Conservation (phyloP, 2,113 vertebrate species). For the Symphodus melops region DNA sequence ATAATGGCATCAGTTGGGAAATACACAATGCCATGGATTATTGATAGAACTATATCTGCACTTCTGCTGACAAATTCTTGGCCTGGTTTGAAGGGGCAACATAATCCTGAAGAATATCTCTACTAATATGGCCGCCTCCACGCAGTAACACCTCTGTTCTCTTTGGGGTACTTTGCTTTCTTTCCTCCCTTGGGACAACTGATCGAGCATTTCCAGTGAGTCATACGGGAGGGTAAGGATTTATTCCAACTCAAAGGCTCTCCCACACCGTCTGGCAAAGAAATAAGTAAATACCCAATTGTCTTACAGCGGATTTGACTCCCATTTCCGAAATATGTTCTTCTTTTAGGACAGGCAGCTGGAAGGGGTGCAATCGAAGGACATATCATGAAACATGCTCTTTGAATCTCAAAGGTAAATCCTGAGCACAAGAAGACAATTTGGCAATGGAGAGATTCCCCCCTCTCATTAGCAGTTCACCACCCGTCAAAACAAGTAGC, state of each 20-base stretch:
- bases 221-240: slow-evolving; percentile 72
- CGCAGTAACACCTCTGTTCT: slow-evolving; percentile 60
- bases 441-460: slow-evolving; percentile 4
- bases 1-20: slow-evolving; percentile 90
- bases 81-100: slow-evolving; percentile 85
- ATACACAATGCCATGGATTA: slow-evolving; percentile 92
- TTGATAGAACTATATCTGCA: slow-evolving; percentile 92
- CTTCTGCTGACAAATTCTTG: slow-evolving; percentile 92
- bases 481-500: slow-evolving; percentile 51
- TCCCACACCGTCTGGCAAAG: slow-evolving; percentile 61
- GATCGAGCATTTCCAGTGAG: slow-evolving; percentile 52
- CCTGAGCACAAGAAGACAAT: slow-evolving; percentile 22
- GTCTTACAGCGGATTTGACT: slow-evolving; percentile 27
- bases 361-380: slow-evolving; percentile 14
- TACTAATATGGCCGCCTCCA: slow-evolving; percentile 80
- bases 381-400: slow-evolving; percentile 12
- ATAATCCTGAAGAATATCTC: slow-evolving; percentile 89
- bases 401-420: slow-evolving; percentile 12
- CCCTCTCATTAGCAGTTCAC: slow-evolving; percentile 64
- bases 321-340: slow-evolving; percentile 36
- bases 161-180: slow-evolving; percentile 68
- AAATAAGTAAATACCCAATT: slow-evolving; percentile 38
- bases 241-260: slow-evolving; percentile 72
- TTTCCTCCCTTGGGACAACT: slow-evolving; percentile 74
- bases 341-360: slow-evolving; percentile 25